Evolutionary conservation across 2,113 vertebrate genomes (phyloP).

Genomic region (Gracilinanus agilis): DNA sequence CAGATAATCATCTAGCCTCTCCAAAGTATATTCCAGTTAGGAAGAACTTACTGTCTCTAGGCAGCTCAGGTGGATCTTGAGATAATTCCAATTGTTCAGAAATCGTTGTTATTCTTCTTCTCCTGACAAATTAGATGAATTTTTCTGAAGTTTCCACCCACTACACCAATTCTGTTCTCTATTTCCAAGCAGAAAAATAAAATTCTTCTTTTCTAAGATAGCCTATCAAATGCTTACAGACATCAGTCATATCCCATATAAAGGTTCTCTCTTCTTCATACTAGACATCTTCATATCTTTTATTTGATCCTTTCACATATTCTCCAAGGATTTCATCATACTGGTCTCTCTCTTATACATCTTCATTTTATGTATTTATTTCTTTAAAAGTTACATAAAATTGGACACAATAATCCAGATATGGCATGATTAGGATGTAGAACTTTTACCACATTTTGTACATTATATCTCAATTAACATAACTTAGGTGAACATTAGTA

Average conservation of each 20-base stretch:
- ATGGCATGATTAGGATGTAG: not conserved
- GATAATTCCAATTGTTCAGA: not conserved
- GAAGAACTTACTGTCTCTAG: not conserved
- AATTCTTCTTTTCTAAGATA: not conserved
- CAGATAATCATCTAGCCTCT: not conserved
- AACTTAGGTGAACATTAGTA: not conserved
- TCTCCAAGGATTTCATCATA: not conserved
- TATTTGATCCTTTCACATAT: not conserved
- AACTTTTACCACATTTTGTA: not conserved
- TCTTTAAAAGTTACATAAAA: not conserved
- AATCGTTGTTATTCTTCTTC: not conserved
- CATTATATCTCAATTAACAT: not conserved
- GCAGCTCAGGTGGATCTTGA: not conserved
- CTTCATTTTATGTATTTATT: not conserved
- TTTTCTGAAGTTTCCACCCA: not conserved
- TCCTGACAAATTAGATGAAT: not conserved
- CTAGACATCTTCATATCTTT: not conserved
- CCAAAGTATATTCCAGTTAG: not conserved
- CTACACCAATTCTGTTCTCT: not conserved
- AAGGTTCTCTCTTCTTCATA: not conserved
- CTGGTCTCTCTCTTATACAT: not conserved
- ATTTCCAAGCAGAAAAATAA: not conserved
- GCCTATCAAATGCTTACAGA: not conserved
- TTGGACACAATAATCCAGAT: not conserved
- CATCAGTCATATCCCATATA: not conserved